Percentiles rank a stretch among this genome's conserved stretches.
phyloP scores from a whole-genome alignment of 2,888 invertebrate species.

The Sminthurinus aureus region DNA sequence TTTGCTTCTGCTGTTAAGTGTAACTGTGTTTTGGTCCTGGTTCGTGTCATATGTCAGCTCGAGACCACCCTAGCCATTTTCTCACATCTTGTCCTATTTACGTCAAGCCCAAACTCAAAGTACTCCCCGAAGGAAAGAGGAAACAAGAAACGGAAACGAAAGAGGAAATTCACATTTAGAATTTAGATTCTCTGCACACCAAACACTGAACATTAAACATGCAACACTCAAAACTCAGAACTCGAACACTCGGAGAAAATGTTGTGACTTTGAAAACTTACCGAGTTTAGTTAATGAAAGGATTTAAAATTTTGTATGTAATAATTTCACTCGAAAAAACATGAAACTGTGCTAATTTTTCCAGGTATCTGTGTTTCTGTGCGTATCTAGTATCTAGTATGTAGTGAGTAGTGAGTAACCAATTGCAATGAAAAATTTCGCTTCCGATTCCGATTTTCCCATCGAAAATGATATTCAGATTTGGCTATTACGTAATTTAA shows the following conservation, averaged over 20 bases:
- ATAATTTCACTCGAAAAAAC: too few species aligned
- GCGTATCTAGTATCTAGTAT: too few species aligned
- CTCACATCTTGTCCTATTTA: constrained; percentile 16
- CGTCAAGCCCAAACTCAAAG: background rate
- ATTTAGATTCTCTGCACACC: background rate
- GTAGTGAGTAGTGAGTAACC: too few species aligned
- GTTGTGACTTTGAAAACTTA: background rate
- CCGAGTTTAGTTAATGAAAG: too few species aligned
- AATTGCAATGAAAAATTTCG: too few species aligned
- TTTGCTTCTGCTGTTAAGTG: background rate
- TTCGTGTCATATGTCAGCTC: constrained; percentile 26
- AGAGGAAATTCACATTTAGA: constrained; percentile 2
- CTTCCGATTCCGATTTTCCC: too few species aligned
- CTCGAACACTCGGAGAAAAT: background rate
- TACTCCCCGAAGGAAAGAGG: background rate
- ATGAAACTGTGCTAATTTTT: too few species aligned
- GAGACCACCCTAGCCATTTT: constrained; percentile 24
- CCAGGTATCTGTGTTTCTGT: too few species aligned
- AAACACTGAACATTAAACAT: background rate
- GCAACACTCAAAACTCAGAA: background rate
- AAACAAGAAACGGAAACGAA: too few species aligned
- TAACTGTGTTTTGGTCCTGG: constrained; percentile 28
- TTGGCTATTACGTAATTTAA: too few species aligned
- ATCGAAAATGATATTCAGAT: too few species aligned
- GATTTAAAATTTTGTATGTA: too few species aligned